Percentiles rank a stretch among this genome's conserved stretches.
Evolutionary conservation across 2,113 vertebrate species (phyloP).

Genomic region (Spea bombifrons): DNA sequence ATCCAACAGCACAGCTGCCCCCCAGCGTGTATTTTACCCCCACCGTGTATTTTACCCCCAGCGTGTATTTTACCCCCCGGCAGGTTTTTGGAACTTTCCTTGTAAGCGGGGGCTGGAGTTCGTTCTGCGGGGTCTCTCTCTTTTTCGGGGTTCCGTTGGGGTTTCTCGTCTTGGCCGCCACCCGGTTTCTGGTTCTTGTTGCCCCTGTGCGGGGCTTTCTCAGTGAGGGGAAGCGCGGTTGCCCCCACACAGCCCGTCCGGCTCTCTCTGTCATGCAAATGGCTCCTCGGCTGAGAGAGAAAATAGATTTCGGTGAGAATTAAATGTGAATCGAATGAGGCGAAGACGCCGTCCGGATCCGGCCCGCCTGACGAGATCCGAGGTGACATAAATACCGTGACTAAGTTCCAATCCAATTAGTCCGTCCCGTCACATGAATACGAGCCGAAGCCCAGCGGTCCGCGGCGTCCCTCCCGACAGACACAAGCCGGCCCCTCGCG

Average conservation of each 20-base stretch:
- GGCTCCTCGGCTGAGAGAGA: conserved; percentile 71
- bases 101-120: no score
- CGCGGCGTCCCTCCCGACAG: conserved; percentile 82
- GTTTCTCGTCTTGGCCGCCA: no score
- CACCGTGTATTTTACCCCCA: no score
- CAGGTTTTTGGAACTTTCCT: no score
- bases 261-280: conserved; percentile 94
- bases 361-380: conserved; percentile 94
- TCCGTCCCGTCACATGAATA: conserved; percentile 91
- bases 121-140: no score
- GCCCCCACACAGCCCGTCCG: conserved; percentile 58
- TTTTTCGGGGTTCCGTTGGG: no score
- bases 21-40: no score
- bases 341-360: conserved; percentile 79
- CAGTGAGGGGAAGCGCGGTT: conserved; percentile 72
- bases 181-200: no score
- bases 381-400: conserved; percentile 98
- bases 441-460: conserved; percentile 80
- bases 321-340: conserved; percentile 96
- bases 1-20: no score
- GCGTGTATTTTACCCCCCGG: no score
- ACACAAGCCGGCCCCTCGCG: conserved; percentile 76
- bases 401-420: conserved; percentile 97
- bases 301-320: conserved; percentile 86
- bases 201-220: conserved; percentile 51